Base-by-base conservation (phyloP, 2,113 vertebrate genomes). In the Crotophaga sulcirostris region DNA sequence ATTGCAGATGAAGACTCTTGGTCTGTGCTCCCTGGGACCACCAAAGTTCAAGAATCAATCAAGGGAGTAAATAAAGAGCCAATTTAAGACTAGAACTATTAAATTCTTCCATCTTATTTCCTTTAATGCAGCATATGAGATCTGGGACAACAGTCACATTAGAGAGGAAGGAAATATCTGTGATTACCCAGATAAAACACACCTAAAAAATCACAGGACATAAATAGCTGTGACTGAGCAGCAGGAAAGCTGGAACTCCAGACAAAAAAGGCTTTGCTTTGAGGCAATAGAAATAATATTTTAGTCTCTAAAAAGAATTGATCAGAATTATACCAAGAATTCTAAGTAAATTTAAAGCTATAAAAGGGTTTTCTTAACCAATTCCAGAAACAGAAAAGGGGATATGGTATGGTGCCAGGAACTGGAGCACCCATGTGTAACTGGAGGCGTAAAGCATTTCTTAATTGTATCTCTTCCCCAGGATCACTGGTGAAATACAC, bases 391-490 rank as follows among this genome's bases (percentile, higher is more conserved):
- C 23, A 56, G 34, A 84, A 83, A 66, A 34, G 12, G 16, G 42
- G 20, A 25, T 64, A 49, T 31, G 74, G 24, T 73, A 52, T 34
- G 44, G 68, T 64, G 69, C 63, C 74, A 90, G 33, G 38, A 92
- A 40, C 72, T 75, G 33, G 40, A 60, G 77, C 8, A 28, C 60
- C 56, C 44, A 17, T 28, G 73, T 87, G 67, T 78, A 87, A 60
- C 64, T 82, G 58, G 51, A 91, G 58, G 62, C 63, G 42, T 76
- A 83, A 95, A 94, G 87, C 33, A 52, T 86, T 93, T 87, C 40
- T 66, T 83, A 85, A 62, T 91, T 82, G 36, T 92, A 84, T 72
- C 45, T 97, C 58, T 93, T 90, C 33, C 60, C 58, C 40, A 38
- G 44, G 45, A 70, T 93, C 33, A 25, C 47, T 84, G 89, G 67